Conservation (phyloP, 2,888 invertebrate species). For the Onthophagus sagittarius region DNA sequence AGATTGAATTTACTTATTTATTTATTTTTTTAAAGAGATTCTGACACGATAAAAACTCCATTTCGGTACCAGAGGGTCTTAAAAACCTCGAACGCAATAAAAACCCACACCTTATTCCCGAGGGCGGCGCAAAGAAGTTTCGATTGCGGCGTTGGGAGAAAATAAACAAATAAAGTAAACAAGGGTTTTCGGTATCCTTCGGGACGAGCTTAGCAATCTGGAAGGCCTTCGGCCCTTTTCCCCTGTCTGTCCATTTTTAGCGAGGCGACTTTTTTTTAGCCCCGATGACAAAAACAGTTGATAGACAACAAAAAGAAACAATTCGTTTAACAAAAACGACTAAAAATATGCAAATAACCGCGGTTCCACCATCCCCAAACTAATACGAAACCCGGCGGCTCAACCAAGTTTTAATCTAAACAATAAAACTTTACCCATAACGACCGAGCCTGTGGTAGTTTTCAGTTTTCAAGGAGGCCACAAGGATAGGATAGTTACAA, state of each 20-base stretch:
- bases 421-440: background rate
- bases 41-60: constrained; percentile 4
- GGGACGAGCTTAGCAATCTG: background rate
- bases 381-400: background rate
- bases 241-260: background rate
- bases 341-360: background rate
- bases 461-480: background rate
- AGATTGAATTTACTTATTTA: background rate
- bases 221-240: background rate
- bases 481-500: background rate
- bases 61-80: constrained; percentile 3
- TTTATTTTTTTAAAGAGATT: background rate
- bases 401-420: background rate
- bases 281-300: background rate
- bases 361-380: background rate
- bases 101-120: constrained; percentile 2
- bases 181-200: background rate
- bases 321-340: too few species aligned
- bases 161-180: background rate
- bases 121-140: background rate
- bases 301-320: background rate
- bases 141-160: background rate
- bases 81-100: constrained; percentile 9
- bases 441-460: background rate
- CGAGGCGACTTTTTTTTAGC: background rate